phyloP scores from a whole-genome alignment of 92 coral and sea anemone species.

The Porites rus region DNA sequence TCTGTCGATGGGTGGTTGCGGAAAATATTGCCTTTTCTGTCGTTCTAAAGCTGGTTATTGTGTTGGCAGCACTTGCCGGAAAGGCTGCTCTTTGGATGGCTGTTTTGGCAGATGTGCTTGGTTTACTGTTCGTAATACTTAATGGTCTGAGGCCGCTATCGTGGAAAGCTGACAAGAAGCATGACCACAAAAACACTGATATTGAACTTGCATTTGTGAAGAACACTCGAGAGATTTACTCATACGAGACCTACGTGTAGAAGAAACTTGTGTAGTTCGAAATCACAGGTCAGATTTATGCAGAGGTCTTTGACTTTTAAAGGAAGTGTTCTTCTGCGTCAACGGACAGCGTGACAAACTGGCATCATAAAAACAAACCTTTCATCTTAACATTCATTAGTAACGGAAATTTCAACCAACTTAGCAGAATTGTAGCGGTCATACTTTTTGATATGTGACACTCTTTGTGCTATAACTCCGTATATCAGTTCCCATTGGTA shows the following conservation, averaged over 20 bases:
- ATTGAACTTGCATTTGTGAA: slow-evolving; percentile 45
- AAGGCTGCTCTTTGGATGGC: slow-evolving; percentile 94
- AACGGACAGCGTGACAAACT: background rate
- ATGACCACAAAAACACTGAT: slow-evolving; percentile 25
- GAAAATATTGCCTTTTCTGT: slow-evolving; percentile 88
- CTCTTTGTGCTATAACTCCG: too few species aligned
- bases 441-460: too few species aligned
- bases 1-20: slow-evolving; percentile 79
- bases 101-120: slow-evolving; percentile 90
- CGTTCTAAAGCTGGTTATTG: slow-evolving; percentile 82
- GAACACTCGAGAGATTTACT: slow-evolving; percentile 35
- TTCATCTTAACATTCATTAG: background rate
- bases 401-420: background rate
- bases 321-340: background rate
- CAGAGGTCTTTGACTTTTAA: background rate
- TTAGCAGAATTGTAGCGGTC: too few species aligned
- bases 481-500: too few species aligned
- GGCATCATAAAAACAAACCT: background rate
- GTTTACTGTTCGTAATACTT: slow-evolving; percentile 81
- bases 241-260: slow-evolving; percentile 47
- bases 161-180: slow-evolving; percentile 76
- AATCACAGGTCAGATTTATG: background rate
- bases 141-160: slow-evolving; percentile 93
- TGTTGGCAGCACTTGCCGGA: slow-evolving; percentile 85
- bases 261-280: background rate